A percentile compares a stretch with the other conserved stretches of the same genome.
phyloP scores from a whole-genome alignment of 2,888 invertebrate genomes.

The Epinotia bilunana region DNA sequence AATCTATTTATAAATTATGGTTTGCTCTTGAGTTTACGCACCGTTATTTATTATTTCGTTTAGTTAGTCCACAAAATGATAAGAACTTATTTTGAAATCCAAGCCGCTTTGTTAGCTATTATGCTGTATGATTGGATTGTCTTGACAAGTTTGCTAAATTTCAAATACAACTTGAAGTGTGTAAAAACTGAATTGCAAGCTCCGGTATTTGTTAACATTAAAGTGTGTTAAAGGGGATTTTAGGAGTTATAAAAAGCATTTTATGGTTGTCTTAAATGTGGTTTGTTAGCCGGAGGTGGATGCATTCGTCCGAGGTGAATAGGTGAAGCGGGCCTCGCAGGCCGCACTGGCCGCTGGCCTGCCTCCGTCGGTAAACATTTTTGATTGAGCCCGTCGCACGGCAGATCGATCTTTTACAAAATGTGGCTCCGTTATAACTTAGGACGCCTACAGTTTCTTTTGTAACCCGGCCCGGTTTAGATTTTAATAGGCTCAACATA shows the following conservation, averaged over 20 bases:
- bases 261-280: slow-evolving; percentile 1
- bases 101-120: too few relatives aligned
- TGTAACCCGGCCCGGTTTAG: background rate
- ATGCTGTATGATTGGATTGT: too few relatives aligned
- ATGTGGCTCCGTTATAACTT: background rate
- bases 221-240: too few relatives aligned
- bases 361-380: slow-evolving; percentile 69
- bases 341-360: slow-evolving; percentile 63
- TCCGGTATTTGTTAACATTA: too few relatives aligned
- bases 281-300: slow-evolving; percentile 20
- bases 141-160: too few relatives aligned
- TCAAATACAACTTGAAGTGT: too few relatives aligned
- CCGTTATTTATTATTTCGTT: background rate
- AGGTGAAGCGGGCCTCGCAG: slow-evolving; percentile 37
- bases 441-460: background rate
- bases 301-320: slow-evolving; percentile 31
- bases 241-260: too few relatives aligned
- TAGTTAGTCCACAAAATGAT: background rate
- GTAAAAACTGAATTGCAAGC: too few relatives aligned
- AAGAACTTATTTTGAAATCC: too few relatives aligned
- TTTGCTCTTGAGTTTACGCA: background rate
- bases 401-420: background rate
- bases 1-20: background rate
- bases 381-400: slow-evolving; percentile 57
- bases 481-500: too few relatives aligned